Evolutionary conservation across 2,888 invertebrate genomes (phyloP).

Genomic region (Acanthoscelides obtectus): DNA sequence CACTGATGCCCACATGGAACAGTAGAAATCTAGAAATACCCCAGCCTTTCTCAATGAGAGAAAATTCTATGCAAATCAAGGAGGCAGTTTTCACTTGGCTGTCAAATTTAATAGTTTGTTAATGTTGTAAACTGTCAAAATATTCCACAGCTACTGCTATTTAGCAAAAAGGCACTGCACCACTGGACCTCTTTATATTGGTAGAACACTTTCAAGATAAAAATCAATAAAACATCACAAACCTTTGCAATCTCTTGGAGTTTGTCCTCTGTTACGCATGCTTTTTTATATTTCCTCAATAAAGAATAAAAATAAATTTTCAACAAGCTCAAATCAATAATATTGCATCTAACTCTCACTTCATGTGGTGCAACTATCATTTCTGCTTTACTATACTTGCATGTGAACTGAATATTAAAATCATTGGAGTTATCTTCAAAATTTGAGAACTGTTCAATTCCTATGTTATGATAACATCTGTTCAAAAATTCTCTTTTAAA

Average conservation of each 20-base stretch:
- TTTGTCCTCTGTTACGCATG: neutral
- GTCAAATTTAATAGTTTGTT: no score
- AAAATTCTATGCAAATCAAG: no score
- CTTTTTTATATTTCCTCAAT: neutral
- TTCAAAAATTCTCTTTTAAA: neutral
- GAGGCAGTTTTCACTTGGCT: no score
- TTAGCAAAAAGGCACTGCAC: no score
- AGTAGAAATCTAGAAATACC: no score
- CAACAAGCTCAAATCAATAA: neutral
- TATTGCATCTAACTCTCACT: neutral
- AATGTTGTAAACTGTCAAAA: no score
- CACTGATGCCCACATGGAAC: no score
- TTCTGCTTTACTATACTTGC: neutral
- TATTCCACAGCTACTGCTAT: no score
- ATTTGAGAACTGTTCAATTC: neutral
- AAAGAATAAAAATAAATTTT: neutral
- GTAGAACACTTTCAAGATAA: no score
- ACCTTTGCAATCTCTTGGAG: neutral
- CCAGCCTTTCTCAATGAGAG: no score
- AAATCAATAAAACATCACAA: neutral
- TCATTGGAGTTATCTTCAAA: neutral
- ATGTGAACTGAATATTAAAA: neutral
- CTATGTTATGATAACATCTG: neutral
- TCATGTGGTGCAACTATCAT: neutral
- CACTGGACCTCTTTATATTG: no score